These are phyloP conservation scores for Halictus ligatus DNA, from an alignment of 2,888 invertebrate species.

Conservation along the genomic window DNA sequence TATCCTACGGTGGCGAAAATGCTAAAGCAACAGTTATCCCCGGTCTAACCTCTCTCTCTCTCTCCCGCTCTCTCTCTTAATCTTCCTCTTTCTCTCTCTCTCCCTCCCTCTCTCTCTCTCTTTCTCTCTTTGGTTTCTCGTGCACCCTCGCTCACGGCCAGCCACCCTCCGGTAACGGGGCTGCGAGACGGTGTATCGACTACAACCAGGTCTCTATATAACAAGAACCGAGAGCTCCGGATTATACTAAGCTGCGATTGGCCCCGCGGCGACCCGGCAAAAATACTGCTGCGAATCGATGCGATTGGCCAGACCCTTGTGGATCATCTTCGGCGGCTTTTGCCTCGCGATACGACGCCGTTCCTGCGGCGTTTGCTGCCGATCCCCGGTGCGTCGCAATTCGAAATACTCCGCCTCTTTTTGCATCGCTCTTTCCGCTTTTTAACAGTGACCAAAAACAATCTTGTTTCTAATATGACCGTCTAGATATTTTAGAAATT, in stretches of 20 bases:
- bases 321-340: conserved; percentile 21
- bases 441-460: no score
- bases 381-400: neutral
- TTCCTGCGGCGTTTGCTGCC: neutral
- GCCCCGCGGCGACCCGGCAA: conserved; percentile 61
- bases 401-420: neutral
- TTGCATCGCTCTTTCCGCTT: no score
- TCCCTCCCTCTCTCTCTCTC: neutral
- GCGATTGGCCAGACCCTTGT: neutral
- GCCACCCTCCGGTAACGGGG: neutral
- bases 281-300: conserved; percentile 52
- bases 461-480: no score
- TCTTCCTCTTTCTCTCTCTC: neutral
- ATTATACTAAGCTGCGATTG: conserved; percentile 73
- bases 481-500: no score
- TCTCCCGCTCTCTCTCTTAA: neutral
- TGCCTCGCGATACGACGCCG: conserved; percentile 4
- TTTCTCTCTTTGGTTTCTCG: neutral
- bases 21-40: conserved; percentile 69
- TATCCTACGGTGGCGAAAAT: conserved; percentile 68
- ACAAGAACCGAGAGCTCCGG: conserved; percentile 43
- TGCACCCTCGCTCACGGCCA: neutral
- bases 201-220: conserved; percentile 15
- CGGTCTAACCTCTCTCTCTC: neutral
- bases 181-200: conserved; percentile 23